Evolutionary conservation across 2,888 invertebrate genomes (phyloP).

Genomic region (Pristionchus japonicus): DNA sequence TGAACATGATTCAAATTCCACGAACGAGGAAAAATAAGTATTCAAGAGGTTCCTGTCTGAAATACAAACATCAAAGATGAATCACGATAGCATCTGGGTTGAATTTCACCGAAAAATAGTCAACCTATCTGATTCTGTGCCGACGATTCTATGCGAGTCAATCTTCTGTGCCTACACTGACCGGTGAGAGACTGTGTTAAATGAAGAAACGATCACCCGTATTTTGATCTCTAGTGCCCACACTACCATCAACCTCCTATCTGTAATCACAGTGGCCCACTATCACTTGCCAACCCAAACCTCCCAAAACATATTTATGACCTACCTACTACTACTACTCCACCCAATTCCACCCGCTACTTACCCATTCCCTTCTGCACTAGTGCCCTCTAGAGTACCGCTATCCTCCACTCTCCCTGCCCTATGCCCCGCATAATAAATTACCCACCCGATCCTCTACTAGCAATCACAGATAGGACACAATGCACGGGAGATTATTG

Average conservation of each 20-base stretch:
- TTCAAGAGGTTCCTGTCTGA: too few relatives aligned
- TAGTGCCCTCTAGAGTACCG: background rate
- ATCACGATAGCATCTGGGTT: too few relatives aligned
- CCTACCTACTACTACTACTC: background rate
- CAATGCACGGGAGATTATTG: background rate
- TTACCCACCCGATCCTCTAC: background rate
- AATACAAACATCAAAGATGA: too few relatives aligned
- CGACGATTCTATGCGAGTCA: background rate
- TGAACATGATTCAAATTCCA: too few relatives aligned
- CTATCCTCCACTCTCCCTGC: background rate
- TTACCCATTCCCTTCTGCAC: background rate
- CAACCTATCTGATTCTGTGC: background rate
- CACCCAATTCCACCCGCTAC: background rate
- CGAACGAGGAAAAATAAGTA: too few relatives aligned
- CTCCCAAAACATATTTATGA: background rate
- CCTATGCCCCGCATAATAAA: background rate
- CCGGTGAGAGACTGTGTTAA: too few relatives aligned
- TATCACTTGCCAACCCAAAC: background rate
- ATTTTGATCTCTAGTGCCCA: too few relatives aligned
- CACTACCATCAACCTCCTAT: too few relatives aligned
- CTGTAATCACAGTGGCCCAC: too few relatives aligned
- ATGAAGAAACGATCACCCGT: too few relatives aligned
- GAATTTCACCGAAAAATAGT: background rate
- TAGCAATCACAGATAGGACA: background rate
- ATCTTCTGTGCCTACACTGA: background rate